Conservation (phyloP, 1,140 invertebrate species). For the Drosophila tani region DNA sequence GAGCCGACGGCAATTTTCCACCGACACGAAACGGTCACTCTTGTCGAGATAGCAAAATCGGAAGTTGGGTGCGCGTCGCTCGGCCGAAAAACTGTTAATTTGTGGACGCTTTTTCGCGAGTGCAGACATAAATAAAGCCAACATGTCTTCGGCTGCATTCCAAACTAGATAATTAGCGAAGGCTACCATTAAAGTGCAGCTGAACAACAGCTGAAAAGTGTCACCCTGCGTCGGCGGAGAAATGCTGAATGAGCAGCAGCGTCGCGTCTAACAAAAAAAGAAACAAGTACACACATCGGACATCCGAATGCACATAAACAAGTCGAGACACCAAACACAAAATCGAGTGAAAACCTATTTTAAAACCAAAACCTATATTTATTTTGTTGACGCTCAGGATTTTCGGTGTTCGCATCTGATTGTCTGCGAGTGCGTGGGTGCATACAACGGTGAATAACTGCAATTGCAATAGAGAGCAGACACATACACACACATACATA, state of each 20-base stretch:
- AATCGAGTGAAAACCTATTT: constrained; percentile 66
- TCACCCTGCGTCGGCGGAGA: constrained; percentile 28
- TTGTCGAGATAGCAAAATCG: constrained; percentile 27
- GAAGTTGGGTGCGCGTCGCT: constrained; percentile 58
- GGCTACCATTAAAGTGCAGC: constrained; percentile 7
- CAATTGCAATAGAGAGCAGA: constrained; percentile 58
- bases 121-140: constrained; percentile 48
- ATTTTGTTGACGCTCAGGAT: constrained; percentile 46
- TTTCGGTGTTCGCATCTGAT: constrained; percentile 19
- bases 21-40: constrained; percentile 30
- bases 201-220: constrained; percentile 18
- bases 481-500: constrained; percentile 62
- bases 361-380: constrained; percentile 37
- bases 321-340: constrained; percentile 42
- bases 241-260: constrained; percentile 54
- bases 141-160: constrained; percentile 24
- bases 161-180: constrained; percentile 12
- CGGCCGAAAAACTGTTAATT: constrained; percentile 33
- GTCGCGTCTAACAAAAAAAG: constrained; percentile 61
- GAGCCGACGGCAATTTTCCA: neutral
- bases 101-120: constrained; percentile 59
- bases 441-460: constrained; percentile 55
- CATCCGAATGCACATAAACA: constrained; percentile 46
- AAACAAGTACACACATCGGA: constrained; percentile 37
- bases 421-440: constrained; percentile 35